Evolutionary conservation across 2,888 invertebrate species (phyloP).

Genomic region (Ernsta delagoae): DNA sequence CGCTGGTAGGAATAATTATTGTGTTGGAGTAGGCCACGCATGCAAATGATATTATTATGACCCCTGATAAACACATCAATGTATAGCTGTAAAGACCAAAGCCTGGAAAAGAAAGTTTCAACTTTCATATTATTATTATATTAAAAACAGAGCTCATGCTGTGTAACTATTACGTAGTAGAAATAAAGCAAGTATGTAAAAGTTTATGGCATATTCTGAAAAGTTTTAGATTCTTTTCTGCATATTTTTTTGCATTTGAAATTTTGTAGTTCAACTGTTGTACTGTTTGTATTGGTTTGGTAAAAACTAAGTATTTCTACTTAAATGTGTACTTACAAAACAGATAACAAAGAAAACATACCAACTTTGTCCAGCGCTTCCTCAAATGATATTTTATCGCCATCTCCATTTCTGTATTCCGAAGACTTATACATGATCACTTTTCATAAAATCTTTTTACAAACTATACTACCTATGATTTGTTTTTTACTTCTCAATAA

Average conservation of each 20-base stretch:
- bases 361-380: conserved; percentile 8
- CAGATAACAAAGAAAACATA: not conserved
- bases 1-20: conserved; percentile 46
- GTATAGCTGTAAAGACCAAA: conserved; percentile 45
- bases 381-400: conserved; percentile 9
- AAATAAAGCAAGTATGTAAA: too few relatives aligned
- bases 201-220: too few relatives aligned
- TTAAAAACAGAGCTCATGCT: too few relatives aligned
- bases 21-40: conserved; percentile 45
- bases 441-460: not conserved
- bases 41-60: conserved; percentile 43
- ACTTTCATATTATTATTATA: not conserved
- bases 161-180: too few relatives aligned
- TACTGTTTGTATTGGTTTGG: too few relatives aligned
- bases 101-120: conserved; percentile 37
- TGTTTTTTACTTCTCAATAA: not conserved
- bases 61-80: conserved; percentile 40
- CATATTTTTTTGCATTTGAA: too few relatives aligned
- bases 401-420: not conserved
- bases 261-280: too few relatives aligned
- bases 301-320: too few relatives aligned
- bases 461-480: not conserved
- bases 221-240: too few relatives aligned
- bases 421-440: conserved; percentile 7
- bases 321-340: too few relatives aligned